Conservation (phyloP, 2,113 vertebrate species). For the Podarcis raffonei region DNA sequence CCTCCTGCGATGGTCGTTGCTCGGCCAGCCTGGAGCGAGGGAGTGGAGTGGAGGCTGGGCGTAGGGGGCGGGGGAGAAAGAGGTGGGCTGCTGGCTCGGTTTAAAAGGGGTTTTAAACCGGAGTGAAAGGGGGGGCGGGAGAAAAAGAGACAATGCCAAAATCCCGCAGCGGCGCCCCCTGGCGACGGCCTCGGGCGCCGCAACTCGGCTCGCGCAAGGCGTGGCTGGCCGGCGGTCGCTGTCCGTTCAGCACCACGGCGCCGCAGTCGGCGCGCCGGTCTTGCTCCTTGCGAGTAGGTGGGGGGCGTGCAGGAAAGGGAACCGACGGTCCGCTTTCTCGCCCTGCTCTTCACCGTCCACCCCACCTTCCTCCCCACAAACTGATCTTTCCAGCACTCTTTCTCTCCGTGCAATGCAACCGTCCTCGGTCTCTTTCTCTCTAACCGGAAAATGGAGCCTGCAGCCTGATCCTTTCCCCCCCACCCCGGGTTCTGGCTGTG, state of each 20-base stretch:
- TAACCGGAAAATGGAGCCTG: neutral
- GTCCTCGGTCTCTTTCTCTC: neutral
- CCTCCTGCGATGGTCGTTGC: neutral
- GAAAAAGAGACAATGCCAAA: neutral
- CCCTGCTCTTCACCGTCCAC: neutral
- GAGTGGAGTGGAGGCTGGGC: neutral
- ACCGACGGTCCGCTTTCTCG: neutral
- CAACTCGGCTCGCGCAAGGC: neutral
- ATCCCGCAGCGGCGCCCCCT: neutral
- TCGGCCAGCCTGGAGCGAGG: neutral
- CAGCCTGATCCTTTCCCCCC: neutral
- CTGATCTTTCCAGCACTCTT: neutral
- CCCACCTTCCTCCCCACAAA: neutral
- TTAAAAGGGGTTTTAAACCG: neutral
- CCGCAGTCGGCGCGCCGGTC: neutral
- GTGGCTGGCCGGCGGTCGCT: conserved; percentile 8
- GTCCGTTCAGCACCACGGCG: conserved; percentile 28
- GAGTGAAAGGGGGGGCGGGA: neutral
- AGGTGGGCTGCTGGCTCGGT: neutral
- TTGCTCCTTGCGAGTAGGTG: neutral
- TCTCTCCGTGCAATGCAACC: neutral
- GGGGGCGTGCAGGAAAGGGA: neutral
- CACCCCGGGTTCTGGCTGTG: neutral
- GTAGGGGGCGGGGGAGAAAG: too few relatives aligned
- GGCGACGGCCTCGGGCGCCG: neutral